Conservation (phyloP, 2,113 vertebrate genomes). For the Cololabis saira region DNA sequence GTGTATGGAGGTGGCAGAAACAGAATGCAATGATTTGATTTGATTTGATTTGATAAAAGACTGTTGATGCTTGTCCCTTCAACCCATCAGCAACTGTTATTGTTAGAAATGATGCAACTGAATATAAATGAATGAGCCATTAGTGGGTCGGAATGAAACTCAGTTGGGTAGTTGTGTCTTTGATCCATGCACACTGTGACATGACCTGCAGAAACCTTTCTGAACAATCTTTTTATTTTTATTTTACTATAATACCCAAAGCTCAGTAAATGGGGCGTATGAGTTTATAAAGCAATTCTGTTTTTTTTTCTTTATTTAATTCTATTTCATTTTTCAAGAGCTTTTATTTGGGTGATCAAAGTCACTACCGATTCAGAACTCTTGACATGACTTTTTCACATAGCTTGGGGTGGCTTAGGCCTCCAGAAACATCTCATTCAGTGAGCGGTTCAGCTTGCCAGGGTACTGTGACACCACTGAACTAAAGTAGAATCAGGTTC, state of each 20-base stretch:
- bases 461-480: no score
- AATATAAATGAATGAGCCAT: conserved; percentile 43
- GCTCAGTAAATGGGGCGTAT: not conserved
- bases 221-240: conserved; percentile 25
- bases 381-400: no score
- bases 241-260: conserved; percentile 14
- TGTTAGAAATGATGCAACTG: conserved; percentile 40
- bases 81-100: conserved; percentile 38
- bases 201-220: conserved; percentile 47
- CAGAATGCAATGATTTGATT: conserved; percentile 38
- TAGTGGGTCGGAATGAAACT: conserved; percentile 50
- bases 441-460: no score
- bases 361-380: no score
- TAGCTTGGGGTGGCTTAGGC: no score
- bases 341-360: no score
- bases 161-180: conserved; percentile 50
- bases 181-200: conserved; percentile 45
- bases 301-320: no score
- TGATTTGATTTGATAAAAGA: conserved; percentile 39
- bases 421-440: no score
- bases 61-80: conserved; percentile 15
- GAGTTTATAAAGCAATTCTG: no score
- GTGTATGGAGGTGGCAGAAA: conserved; percentile 21
- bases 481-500: no score
- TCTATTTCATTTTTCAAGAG: no score